Evolutionary conservation across 1,140 invertebrate genomes (phyloP).

Genomic region (Heliconius melpomene): DNA sequence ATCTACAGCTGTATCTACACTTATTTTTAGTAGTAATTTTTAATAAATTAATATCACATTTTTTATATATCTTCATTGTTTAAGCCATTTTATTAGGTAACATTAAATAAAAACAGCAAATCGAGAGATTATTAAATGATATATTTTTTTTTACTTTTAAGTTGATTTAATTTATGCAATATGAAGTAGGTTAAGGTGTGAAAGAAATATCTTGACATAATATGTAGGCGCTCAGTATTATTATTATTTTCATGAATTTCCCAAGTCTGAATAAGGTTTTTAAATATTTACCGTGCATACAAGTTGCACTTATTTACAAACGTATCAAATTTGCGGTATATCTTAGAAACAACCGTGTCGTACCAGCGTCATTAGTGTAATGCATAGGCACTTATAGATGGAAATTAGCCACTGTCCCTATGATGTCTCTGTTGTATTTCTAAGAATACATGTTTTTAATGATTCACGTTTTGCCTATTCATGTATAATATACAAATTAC

Average conservation of each 20-base stretch:
- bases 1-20: neutral
- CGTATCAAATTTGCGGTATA: conserved; percentile 41
- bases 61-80: neutral
- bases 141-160: neutral
- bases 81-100: conserved; percentile 23
- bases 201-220: conserved; percentile 63
- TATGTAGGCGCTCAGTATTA: conserved; percentile 44
- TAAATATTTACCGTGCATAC: conserved; percentile 52
- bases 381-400: conserved; percentile 63
- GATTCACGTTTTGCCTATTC: conserved; percentile 79
- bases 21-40: neutral
- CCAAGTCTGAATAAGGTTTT: conserved; percentile 61
- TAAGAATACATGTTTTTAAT: conserved; percentile 76
- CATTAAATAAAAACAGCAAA: conserved; percentile 18
- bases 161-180: neutral
- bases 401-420: conserved; percentile 58
- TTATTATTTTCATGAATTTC: conserved; percentile 49
- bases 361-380: conserved; percentile 49
- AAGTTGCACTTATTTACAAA: conserved; percentile 36
- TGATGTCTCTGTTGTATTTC: conserved; percentile 66
- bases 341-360: conserved; percentile 40
- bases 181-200: neutral
- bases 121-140: neutral
- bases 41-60: neutral
- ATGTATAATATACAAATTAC: conserved; percentile 78